Evolutionary conservation across 2,113 vertebrate species (phyloP), one percentile per base, ranked within the genome.

Genomic region (Alosa alosa): DNA sequence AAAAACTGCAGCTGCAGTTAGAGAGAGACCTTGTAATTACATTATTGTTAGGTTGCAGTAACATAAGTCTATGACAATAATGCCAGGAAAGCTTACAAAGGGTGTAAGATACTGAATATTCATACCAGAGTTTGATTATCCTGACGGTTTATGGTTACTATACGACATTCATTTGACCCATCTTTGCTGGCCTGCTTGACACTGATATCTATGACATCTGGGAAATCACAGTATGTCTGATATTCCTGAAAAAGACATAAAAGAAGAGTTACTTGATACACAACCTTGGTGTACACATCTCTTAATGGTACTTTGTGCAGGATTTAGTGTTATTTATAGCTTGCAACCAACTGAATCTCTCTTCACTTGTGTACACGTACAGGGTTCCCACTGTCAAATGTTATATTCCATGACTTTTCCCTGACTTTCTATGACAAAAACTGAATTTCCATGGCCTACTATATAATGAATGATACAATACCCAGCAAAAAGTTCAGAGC

Each of bases 141-240:
- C 90, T 98, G 97, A 85, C 94, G 97, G 94, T 97, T 97, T 85
- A 99, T 96, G 84, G 97, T 97, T 84, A 99, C 98, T 82, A 99
- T 95, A 93, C 97, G 96, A 90, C 96, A 96, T 91, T 99, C 98
- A 81, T 93, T 94, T 44, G 97, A 97, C 17, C 96, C 95, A 88
- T 99, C 97, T 88, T 97, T 97, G 85, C 91, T 97, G 46, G 97
- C 95, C 94, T 99, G 97, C 83, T 99, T 99, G 93, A 99, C 96
- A 94, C 95, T 97, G 93, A 99, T 96, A 94, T 99, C 97, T 89
- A 99, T 99, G 89, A 99, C 96, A 86, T 97, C 97, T 82, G 96
- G 95, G 92, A 99, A 99, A 94, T 99, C 98, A 92, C 98, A 99
- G 91, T 97, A 99, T 0, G 95, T 94, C 91, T 99, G 96, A 83